Evolutionary conservation across 1,140 invertebrate genomes (phyloP).

Genomic region (Aethina tumida): DNA sequence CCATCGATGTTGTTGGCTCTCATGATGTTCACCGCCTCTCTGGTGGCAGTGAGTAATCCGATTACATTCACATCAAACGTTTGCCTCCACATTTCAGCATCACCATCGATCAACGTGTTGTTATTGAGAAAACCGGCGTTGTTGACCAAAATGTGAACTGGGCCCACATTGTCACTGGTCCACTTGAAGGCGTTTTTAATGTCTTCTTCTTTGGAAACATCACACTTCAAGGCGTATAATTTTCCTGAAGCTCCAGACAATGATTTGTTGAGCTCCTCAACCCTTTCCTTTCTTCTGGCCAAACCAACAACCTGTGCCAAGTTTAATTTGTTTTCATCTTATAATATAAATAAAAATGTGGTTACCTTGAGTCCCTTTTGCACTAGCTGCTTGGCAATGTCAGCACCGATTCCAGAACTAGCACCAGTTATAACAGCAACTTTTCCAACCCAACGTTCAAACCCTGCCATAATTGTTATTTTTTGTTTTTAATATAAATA

Average conservation of each 20-base stretch:
- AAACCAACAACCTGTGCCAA: slow-evolving; percentile 59
- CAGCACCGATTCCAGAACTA: no score
- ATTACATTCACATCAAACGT: slow-evolving; percentile 20
- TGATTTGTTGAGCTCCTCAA: slow-evolving; percentile 36
- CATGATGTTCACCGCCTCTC: slow-evolving; percentile 39
- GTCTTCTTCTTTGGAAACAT: slow-evolving; percentile 54
- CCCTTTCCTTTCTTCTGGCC: slow-evolving; percentile 48
- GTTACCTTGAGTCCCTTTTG: no score
- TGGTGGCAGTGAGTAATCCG: slow-evolving; percentile 40
- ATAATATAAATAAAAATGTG: no score
- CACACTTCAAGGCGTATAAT: slow-evolving; percentile 46
- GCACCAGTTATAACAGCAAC: no score
- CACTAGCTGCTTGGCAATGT: no score
- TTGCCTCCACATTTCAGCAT: slow-evolving; percentile 9
- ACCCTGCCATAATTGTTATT: no score
- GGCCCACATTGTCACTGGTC: slow-evolving; percentile 48
- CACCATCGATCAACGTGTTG: slow-evolving; percentile 31
- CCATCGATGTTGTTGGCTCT: slow-evolving; percentile 10
- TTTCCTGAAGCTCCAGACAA: slow-evolving; percentile 26
- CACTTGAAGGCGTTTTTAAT: slow-evolving; percentile 54
- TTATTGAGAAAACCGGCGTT: slow-evolving; percentile 51
- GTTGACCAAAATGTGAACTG: slow-evolving; percentile 64
- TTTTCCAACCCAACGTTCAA: no score
- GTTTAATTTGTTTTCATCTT: no score
- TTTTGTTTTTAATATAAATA: no score